Evolutionary conservation across 30 jellyfish, hydroid and myxozoan species (phyloP), one percentile per base, ranked within the genome.

Genomic region (Morbakka virulenta): DNA sequence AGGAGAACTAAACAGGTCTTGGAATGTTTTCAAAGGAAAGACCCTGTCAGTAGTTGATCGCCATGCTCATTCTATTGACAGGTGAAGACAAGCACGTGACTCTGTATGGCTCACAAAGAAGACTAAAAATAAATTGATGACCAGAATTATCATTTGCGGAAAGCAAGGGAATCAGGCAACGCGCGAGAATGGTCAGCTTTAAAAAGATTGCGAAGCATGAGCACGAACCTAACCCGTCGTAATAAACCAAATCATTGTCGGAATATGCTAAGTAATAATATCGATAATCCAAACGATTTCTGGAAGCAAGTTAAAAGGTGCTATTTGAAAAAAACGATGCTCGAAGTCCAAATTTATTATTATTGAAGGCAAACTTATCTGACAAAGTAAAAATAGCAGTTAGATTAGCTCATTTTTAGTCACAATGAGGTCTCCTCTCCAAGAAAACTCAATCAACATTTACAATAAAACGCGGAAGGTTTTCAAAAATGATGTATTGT

Each of bases 171-270:
- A 27, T 35, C 91, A 20, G 50, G 78, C 51, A 63, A 0, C 67
- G 32, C 22, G 66, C 50, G 21, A 53, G 67, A 75, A 33, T 75
- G 83, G 83, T 78, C 80, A 65, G 29, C 77, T 0, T 79, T 65
- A 50, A 79, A 67, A 67, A 47, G 69, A 17, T 76, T 50, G 36
- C 75, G 91, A 65, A 79, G 67, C 47, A 50, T 47, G 48, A 74
- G 49, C 36, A 79, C 86, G 1, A 79, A 79, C 51, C 74, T 14
- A 50, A 67, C 67, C 79, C 91, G 86, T 67, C 66, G 49, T 67
- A 74, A 77, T n/a, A 79, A 79, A 67, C 86, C 91, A 66, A 79
- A 79, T 52, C 91, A 79, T 65, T 41, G 80, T 27, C 76, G 87
- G 20, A 28, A 57, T 64, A 74, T 79, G 66, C 86, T 66, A 32